Percentiles rank a stretch among this genome's conserved stretches.
Evolutionary conservation across 2,113 vertebrate genomes (phyloP).

Genomic region (Phyllostomus hastatus): DNA sequence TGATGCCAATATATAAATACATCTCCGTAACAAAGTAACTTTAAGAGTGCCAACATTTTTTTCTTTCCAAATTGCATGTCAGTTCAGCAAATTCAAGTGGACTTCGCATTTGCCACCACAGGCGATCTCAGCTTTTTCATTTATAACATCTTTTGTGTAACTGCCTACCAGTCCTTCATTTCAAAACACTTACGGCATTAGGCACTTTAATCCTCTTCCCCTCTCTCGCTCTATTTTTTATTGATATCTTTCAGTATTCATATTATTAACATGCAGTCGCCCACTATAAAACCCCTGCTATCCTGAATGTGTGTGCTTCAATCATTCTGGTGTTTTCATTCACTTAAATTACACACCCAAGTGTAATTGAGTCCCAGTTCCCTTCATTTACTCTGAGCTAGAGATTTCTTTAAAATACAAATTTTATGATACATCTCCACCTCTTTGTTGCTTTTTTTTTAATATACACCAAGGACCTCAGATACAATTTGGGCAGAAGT

Average conservation of each 20-base stretch:
- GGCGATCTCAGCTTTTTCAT: background rate
- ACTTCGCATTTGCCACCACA: background rate
- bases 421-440: conserved; percentile 48
- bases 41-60: background rate
- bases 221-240: background rate
- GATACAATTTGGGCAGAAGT: conserved; percentile 55
- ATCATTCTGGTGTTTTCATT: conserved; percentile 59
- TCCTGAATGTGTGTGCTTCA: conserved; percentile 39
- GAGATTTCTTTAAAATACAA: conserved; percentile 57
- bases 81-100: background rate
- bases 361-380: conserved; percentile 57
- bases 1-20: background rate
- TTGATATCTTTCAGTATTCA: background rate
- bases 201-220: background rate
- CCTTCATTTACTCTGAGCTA: conserved; percentile 49
- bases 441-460: conserved; percentile 48
- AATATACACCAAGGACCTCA: conserved; percentile 22
- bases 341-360: conserved; percentile 56
- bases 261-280: conserved; percentile 44
- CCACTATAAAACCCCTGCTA: background rate
- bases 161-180: background rate
- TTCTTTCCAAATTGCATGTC: background rate
- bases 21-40: background rate
- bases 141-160: background rate
- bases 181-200: background rate